Evolutionary conservation across 2,113 vertebrate species (phyloP), one percentile per base, ranked within the genome.

Genomic region (Miniopterus natalensis): DNA sequence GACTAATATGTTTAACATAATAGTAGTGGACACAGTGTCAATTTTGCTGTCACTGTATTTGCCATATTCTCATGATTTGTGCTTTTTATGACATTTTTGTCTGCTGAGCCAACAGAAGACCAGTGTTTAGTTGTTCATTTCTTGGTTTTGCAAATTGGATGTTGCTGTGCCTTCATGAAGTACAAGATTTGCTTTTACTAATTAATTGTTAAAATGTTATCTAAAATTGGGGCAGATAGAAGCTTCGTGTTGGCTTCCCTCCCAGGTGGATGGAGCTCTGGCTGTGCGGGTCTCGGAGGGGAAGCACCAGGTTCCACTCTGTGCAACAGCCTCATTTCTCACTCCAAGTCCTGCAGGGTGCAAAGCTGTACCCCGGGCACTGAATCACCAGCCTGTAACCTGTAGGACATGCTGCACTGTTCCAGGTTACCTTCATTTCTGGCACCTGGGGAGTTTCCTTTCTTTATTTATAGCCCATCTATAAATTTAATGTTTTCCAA

Each of bases 311-410:
- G 8, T 49, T 21, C 3, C 6, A 5, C 6, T 21, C 42, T 18
- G 4, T 2, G 5, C 4, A 36, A 20, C 15, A 47, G 17, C 6
- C 29, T 66, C 63, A 4, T 36, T 75, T 65, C 55, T 27, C 31
- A 20, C 12, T 13, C 11, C 27, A 6, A 14, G 27, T 10, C 23
- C 29, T 51, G 5, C 3, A 49, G 18, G 23, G n/a, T 9, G 75
- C 18, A 47, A 0, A 4, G 10, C 18, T 31, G 3, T 6, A 25
- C 40, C 10, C 47, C 21, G 6, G 10, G 14, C 8, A 5, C 40
- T 31, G 29, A 53, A 53, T 29, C 13, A 27, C 18, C 27, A 40
- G 18, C 4, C 36, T 31, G 5, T 3, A 23, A 40, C 3, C 42
- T 36, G 0, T 8, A 13, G 15, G 6, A 42, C 8, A 18, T 42